These are phyloP conservation scores for Pelecanus crispus DNA, from an alignment of 2,113 vertebrate genomes.

Conservation along the genomic window DNA sequence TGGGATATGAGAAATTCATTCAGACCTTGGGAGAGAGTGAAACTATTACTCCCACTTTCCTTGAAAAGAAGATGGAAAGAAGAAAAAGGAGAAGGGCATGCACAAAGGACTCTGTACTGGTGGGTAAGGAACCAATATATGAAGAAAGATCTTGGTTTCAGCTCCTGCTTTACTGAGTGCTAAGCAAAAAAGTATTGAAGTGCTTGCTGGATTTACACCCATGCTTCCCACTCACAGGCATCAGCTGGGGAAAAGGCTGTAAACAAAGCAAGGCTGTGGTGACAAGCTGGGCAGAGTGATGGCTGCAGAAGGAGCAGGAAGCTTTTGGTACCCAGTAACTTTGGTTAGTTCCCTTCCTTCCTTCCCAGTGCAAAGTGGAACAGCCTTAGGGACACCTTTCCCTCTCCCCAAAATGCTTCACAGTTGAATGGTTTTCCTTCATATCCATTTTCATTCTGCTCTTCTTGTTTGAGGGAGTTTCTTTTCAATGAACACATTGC, in stretches of 20 bases:
- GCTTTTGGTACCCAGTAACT: neutral
- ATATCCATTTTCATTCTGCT: neutral
- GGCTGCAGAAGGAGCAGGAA: neutral
- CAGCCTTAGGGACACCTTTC: neutral
- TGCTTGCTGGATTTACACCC: neutral
- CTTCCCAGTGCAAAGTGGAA: neutral
- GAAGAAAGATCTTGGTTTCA: neutral
- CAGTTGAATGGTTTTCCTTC: neutral
- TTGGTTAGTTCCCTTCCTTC: neutral
- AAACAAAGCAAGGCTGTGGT: neutral
- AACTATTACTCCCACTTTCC: neutral
- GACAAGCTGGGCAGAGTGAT: neutral
- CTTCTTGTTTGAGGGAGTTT: neutral
- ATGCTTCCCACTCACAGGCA: neutral
- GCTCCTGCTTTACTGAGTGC: neutral
- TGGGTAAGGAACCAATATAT: neutral
- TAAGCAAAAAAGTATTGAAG: neutral
- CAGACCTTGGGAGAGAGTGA: neutral
- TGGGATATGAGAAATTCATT: neutral
- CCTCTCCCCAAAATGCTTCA: neutral
- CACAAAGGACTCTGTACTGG: neutral
- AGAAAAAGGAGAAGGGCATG: neutral
- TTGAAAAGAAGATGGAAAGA: neutral
- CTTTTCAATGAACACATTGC: neutral
- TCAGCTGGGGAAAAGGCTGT: neutral